These are phyloP conservation scores for Telmatherina bonti DNA, from an alignment of 2,797 vertebrate species.

Conservation along the genomic window DNA sequence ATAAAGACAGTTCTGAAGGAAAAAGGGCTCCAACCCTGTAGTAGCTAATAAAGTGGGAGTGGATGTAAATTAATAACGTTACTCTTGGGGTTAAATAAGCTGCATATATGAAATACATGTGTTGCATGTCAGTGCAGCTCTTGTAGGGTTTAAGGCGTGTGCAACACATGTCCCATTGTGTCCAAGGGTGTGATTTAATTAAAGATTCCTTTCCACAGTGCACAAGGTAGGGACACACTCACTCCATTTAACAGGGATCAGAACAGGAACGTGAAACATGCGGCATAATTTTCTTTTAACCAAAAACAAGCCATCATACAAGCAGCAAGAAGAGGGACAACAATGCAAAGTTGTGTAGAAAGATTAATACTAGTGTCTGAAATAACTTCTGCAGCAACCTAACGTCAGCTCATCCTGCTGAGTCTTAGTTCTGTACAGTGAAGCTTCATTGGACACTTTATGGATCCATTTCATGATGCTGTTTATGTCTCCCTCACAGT, in stretches of 20 bases:
- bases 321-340: background rate
- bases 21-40: too few species aligned
- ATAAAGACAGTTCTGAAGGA: too few species aligned
- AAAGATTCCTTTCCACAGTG: constrained; percentile 61
- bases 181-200: constrained; percentile 73
- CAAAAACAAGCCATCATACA: background rate
- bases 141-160: constrained; percentile 54
- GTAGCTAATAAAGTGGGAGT: too few species aligned
- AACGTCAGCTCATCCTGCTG: background rate
- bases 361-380: too few species aligned
- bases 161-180: constrained; percentile 63
- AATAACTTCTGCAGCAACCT: background rate
- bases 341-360: background rate
- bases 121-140: constrained; percentile 43
- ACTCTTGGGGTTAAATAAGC: constrained; percentile 50
- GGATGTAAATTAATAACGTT: constrained; percentile 4
- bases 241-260: constrained; percentile 71
- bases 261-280: constrained; percentile 55
- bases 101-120: constrained; percentile 44
- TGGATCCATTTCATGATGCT: constrained; percentile 43
- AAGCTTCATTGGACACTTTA: constrained; percentile 22
- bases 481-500: constrained; percentile 45
- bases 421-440: background rate
- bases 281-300: constrained; percentile 27
- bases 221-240: constrained; percentile 41